Evolutionary conservation across 2,797 vertebrate species (phyloP).

Genomic region (Varecia variegata): DNA sequence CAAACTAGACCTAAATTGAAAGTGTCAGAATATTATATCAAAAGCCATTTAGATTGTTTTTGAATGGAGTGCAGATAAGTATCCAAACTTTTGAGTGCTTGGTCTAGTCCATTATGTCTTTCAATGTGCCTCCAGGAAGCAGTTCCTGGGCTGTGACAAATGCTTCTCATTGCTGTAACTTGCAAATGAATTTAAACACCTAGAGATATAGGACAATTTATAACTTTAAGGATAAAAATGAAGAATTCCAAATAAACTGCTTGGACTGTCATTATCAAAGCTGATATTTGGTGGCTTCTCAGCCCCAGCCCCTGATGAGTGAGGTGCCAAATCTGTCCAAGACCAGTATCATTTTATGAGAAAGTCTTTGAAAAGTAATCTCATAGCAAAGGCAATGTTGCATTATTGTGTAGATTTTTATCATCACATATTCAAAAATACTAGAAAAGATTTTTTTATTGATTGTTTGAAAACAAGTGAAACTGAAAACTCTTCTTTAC

Average conservation of each 20-base stretch:
- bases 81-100: neutral
- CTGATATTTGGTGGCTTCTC: neutral
- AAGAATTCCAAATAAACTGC: constrained; percentile 35
- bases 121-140: neutral
- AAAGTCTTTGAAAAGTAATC: constrained; percentile 61
- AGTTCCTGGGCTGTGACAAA: neutral
- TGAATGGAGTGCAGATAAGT: neutral
- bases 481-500: neutral
- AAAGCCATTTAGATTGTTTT: constrained; percentile 2
- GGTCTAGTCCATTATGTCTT: neutral
- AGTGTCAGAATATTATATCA: constrained; percentile 24
- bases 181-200: neutral
- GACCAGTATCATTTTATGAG: constrained; percentile 30
- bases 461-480: neutral
- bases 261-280: constrained; percentile 48
- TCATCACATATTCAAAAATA: constrained; percentile 19
- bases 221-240: constrained; percentile 40
- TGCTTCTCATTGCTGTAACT: neutral
- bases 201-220: constrained; percentile 26
- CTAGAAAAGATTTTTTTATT: neutral
- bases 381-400: neutral
- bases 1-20: constrained; percentile 5
- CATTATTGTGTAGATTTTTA: constrained; percentile 36
- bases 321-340: constrained; percentile 43
- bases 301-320: constrained; percentile 9